Conservation (phyloP, 2,888 invertebrate species). For the Macropis europaea region DNA sequence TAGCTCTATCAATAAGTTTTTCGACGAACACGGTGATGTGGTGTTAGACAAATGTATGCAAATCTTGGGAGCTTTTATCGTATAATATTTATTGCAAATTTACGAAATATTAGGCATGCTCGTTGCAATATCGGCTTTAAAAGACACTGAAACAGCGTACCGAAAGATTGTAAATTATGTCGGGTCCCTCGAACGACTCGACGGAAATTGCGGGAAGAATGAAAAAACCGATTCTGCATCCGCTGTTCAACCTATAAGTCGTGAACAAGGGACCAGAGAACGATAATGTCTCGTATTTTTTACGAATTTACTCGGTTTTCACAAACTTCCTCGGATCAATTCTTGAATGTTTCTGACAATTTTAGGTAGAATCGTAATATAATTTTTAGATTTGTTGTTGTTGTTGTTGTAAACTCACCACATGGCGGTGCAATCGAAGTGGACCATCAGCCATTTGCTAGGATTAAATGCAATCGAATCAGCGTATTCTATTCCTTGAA, state of each 20-base stretch:
- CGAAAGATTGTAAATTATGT: constrained; percentile 48
- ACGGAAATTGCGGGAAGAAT: constrained; percentile 62
- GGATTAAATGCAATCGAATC: constrained; percentile 99
- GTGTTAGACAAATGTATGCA: too few relatives aligned
- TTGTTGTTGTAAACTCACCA: too few relatives aligned
- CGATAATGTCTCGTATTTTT: constrained; percentile 9
- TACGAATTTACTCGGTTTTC: constrained; percentile 13
- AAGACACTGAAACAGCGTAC: constrained; percentile 42
- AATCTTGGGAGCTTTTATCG: too few relatives aligned
- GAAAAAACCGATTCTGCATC: constrained; percentile 50
- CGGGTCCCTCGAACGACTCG: constrained; percentile 22
- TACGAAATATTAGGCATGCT: neutral
- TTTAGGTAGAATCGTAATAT: too few relatives aligned
- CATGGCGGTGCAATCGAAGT: constrained; percentile 99
- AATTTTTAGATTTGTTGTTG: too few relatives aligned
- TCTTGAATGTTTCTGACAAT: too few relatives aligned
- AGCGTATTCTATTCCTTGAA: constrained; percentile 94
- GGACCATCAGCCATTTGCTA: constrained; percentile 99
- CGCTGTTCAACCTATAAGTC: constrained; percentile 41
- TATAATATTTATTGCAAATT: neutral
- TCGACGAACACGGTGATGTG: too few relatives aligned
- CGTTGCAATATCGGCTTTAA: constrained; percentile 45
- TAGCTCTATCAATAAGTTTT: too few relatives aligned
- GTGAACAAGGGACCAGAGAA: constrained; percentile 10
- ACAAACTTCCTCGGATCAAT: neutral